Conservation (phyloP, 2,797 vertebrate species). For the Spheniscus humboldti region DNA sequence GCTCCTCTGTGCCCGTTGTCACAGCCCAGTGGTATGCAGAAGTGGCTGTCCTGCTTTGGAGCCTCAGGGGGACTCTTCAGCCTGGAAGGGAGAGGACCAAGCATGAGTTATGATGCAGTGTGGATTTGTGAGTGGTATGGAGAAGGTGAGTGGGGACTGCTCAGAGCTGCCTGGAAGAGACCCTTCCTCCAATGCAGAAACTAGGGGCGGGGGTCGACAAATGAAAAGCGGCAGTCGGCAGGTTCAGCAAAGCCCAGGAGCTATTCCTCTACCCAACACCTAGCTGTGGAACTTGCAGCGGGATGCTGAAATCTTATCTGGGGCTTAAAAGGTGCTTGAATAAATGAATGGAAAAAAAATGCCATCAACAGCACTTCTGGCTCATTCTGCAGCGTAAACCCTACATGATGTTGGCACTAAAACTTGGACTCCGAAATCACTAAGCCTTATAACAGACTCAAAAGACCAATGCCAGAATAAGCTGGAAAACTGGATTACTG, state of each 20-base stretch:
- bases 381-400: background rate
- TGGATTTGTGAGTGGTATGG: background rate
- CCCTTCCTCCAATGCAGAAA: background rate
- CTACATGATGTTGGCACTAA: background rate
- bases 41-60: background rate
- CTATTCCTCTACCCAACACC: background rate
- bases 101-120: background rate
- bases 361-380: background rate
- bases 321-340: background rate
- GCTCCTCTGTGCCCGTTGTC: background rate
- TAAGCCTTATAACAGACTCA: background rate
- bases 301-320: background rate
- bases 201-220: fast-evolving
- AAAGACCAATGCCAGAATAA: background rate
- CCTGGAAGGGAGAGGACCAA: background rate
- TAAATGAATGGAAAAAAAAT: background rate
- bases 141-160: background rate
- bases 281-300: background rate
- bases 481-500: background rate
- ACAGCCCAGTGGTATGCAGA: background rate
- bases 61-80: background rate
- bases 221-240: background rate
- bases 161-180: background rate
- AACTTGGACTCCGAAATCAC: background rate
- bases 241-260: background rate